Percentiles rank a stretch among this genome's conserved stretches.
Conservation (phyloP, 2,113 vertebrate species). For the Siniperca knerii region DNA sequence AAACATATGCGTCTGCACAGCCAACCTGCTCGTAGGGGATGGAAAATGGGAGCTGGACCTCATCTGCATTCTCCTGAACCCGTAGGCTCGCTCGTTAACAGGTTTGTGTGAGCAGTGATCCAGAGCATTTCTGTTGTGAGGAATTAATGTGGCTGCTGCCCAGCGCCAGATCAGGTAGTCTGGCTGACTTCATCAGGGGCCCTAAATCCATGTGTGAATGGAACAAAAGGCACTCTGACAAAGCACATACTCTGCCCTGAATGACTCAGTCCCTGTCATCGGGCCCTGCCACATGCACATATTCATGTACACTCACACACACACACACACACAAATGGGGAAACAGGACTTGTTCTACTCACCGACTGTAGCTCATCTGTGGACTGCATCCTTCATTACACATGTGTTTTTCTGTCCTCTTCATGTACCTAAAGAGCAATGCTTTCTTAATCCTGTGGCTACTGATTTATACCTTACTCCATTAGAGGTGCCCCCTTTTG, state of each 20-base stretch:
- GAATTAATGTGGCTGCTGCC: slow-evolving; percentile 77
- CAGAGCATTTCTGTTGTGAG: slow-evolving; percentile 47
- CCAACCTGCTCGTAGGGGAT: slow-evolving; percentile 50
- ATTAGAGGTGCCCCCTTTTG: slow-evolving; percentile 52
- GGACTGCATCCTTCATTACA: slow-evolving; percentile 54
- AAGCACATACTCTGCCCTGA: slow-evolving; percentile 65
- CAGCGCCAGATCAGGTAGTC: slow-evolving; percentile 57
- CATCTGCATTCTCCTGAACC: slow-evolving; percentile 57
- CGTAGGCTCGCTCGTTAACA: slow-evolving; percentile 58
- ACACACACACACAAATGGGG: slow-evolving; percentile 46
- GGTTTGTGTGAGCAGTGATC: slow-evolving; percentile 63
- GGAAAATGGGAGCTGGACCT: slow-evolving; percentile 77
- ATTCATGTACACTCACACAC: slow-evolving; percentile 21
- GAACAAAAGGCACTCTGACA: slow-evolving; percentile 75
- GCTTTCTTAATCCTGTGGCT: slow-evolving; percentile 52
- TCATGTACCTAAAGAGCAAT: slow-evolving; percentile 35
- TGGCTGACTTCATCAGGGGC: slow-evolving; percentile 65
- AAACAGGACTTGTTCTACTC: slow-evolving; percentile 59
- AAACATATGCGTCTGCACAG: slow-evolving; percentile 81
- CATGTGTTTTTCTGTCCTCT: slow-evolving; percentile 72
- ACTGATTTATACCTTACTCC: slow-evolving; percentile 69
- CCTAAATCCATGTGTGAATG: slow-evolving; percentile 63
- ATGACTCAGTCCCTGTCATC: slow-evolving; percentile 74
- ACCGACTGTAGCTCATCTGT: slow-evolving; percentile 56
- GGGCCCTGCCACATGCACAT: slow-evolving; percentile 40